A percentile compares a stretch with the other conserved stretches of the same genome.
Conservation (phyloP, 2,113 vertebrate species). For the Raja brachyura region DNA sequence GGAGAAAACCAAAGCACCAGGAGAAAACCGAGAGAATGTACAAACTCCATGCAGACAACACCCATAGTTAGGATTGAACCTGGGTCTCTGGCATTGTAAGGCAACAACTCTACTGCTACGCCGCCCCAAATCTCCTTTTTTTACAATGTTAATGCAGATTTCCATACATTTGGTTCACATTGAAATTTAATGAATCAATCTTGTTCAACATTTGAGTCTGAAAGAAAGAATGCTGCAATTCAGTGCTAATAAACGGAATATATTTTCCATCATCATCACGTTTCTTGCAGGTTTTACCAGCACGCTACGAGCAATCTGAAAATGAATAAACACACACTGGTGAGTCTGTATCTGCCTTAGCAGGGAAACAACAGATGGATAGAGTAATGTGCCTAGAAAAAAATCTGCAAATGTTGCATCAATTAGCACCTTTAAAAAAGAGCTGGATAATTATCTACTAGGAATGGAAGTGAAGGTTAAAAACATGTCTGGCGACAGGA, state of each 20-base stretch:
- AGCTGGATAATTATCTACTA: conserved; percentile 9
- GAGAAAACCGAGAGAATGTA: no score
- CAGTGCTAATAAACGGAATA: not conserved
- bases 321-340: not conserved
- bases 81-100: not conserved
- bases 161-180: no score
- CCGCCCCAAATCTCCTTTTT: not conserved
- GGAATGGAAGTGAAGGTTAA: not conserved
- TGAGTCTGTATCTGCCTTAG: not conserved
- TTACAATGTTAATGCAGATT: not conserved
- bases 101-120: no score
- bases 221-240: not conserved
- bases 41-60: no score
- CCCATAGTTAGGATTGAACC: no score
- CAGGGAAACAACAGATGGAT: not conserved
- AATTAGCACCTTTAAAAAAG: not conserved
- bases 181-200: not conserved
- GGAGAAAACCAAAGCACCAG: no score
- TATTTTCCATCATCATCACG: not conserved
- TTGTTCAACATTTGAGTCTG: not conserved
- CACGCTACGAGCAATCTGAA: not conserved
- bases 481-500: not conserved
- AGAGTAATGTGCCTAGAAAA: not conserved
- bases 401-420: conserved; percentile 16
- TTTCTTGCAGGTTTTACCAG: not conserved